A percentile compares a stretch with the other conserved stretches of the same genome.
These are phyloP conservation scores for Anthoscopus minutus DNA, from an alignment of 2,113 vertebrate species.

Conservation along the genomic window DNA sequence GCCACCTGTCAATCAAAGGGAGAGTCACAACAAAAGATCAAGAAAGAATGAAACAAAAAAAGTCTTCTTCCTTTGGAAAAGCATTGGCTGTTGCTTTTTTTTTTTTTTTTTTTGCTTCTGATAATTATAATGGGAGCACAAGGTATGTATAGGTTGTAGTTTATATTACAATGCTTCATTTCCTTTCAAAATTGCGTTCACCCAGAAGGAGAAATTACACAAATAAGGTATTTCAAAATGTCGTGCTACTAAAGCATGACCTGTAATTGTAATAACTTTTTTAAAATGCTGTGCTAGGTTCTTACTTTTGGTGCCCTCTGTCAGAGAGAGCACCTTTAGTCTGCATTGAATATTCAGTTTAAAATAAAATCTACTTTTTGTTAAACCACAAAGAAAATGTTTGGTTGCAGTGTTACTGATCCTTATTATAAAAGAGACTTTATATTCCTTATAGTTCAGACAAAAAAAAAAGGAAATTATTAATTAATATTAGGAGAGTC, in stretches of 20 bases:
- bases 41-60: conserved; percentile 41
- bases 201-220: conserved; percentile 55
- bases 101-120: neutral
- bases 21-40: conserved; percentile 49
- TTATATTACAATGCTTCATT: conserved; percentile 55
- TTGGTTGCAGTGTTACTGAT: neutral
- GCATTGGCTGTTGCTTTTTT: neutral
- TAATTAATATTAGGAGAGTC: neutral
- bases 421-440: neutral
- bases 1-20: conserved; percentile 87
- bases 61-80: conserved; percentile 12
- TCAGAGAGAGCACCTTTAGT: neutral
- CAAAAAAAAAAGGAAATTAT: neutral
- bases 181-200: conserved; percentile 60
- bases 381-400: neutral
- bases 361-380: neutral
- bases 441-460: neutral
- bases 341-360: neutral
- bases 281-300: conserved; percentile 22
- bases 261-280: conserved; percentile 51
- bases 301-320: neutral
- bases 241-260: conserved; percentile 36
- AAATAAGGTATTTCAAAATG: conserved; percentile 67
- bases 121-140: conserved; percentile 4
- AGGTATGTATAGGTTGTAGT: conserved; percentile 35